phyloP scores from a whole-genome alignment of 2,797 vertebrate genomes.

The Pangasius mekongensis region DNA sequence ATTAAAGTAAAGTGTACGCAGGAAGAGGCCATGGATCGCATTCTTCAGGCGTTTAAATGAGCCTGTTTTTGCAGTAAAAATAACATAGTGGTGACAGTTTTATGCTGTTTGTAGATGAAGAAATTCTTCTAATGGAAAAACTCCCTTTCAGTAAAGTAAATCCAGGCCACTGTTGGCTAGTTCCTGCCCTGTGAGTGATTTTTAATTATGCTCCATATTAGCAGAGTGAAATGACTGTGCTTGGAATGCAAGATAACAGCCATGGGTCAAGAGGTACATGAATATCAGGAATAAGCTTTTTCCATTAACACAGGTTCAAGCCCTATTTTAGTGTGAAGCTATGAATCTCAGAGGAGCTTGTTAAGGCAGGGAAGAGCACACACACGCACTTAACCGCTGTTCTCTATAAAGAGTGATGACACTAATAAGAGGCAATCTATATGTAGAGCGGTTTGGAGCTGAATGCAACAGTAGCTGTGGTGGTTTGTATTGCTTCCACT shows the following conservation, averaged over 20 bases:
- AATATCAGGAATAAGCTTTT: constrained; percentile 9
- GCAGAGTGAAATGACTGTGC: not conserved
- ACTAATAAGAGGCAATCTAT: constrained; percentile 16
- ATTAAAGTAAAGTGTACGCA: not conserved
- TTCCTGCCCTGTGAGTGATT: not conserved
- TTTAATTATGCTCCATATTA: not conserved
- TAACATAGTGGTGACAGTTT: constrained; percentile 1
- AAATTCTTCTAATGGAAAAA: not conserved
- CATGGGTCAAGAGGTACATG: not conserved
- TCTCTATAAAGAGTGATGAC: constrained; percentile 18
- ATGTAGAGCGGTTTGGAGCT: not conserved
- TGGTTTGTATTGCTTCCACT: not conserved
- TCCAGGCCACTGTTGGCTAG: not conserved
- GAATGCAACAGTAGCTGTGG: not conserved
- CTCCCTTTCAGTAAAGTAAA: not conserved
- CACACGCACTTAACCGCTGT: constrained; percentile 18
- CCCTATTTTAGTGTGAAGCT: not conserved
- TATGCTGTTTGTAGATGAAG: not conserved
- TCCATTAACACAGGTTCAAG: constrained; percentile 21
- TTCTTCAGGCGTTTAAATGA: not conserved
- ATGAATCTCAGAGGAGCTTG: constrained; percentile 27
- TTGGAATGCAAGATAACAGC: not conserved
- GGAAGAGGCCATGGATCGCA: not conserved
- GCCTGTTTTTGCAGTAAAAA: constrained; percentile 13
- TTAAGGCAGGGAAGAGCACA: not conserved